Conservation (phyloP, 2,113 vertebrate species). For the Sturnus vulgaris region DNA sequence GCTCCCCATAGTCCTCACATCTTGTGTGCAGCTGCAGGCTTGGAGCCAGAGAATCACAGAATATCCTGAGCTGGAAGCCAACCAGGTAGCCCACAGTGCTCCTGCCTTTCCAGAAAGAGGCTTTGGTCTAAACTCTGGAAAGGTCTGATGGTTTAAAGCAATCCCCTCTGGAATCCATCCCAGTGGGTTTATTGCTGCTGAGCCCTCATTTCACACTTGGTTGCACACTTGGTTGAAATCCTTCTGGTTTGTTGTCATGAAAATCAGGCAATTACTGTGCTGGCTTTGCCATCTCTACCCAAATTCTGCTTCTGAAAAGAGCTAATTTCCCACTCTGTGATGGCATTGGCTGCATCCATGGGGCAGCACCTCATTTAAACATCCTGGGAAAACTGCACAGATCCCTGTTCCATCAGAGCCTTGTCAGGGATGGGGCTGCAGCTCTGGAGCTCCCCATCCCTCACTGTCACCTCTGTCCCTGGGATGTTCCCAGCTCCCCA, state of each 20-base stretch:
- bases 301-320: not conserved
- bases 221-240: not conserved
- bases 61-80: not conserved
- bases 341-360: fast-evolving
- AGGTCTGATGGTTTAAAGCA: not conserved
- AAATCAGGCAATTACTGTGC: not conserved
- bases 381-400: not conserved
- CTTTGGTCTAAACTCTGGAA: not conserved
- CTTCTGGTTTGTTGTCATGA: not conserved
- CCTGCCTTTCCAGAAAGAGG: not conserved
- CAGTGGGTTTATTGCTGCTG: not conserved
- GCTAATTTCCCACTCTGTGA: fast-evolving
- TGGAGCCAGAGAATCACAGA: not conserved
- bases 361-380: not conserved
- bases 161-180: not conserved
- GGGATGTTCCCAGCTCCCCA: not conserved
- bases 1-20: not conserved
- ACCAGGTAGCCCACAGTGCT: not conserved
- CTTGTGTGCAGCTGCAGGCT: not conserved
- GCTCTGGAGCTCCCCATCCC: not conserved
- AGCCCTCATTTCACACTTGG: not conserved
- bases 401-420: not conserved
- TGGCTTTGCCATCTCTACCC: not conserved
- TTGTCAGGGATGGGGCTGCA: not conserved
- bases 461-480: not conserved